phyloP scores from a whole-genome alignment of 2,113 vertebrate species.

The Labrus mixtus region DNA sequence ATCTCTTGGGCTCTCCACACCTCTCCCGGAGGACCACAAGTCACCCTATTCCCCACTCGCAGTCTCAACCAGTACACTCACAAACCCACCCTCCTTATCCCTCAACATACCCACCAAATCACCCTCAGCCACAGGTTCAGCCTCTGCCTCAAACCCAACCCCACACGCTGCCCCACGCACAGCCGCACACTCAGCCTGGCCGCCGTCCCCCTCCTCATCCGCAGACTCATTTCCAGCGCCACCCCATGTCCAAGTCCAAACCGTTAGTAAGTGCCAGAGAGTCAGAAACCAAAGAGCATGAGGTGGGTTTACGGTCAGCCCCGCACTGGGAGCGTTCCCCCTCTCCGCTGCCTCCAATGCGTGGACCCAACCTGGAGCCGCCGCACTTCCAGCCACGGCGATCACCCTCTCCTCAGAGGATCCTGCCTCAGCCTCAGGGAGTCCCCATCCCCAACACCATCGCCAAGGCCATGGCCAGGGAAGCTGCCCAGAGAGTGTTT shows the following conservation, averaged over 20 bases:
- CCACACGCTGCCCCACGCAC: constrained; percentile 76
- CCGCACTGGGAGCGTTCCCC: constrained; percentile 90
- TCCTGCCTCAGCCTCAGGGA: constrained; percentile 97
- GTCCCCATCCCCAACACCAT: constrained; percentile 90
- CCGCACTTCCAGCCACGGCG: constrained; percentile 85
- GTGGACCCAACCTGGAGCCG: constrained; percentile 87
- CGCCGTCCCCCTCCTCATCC: constrained; percentile 84
- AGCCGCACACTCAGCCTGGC: constrained; percentile 73
- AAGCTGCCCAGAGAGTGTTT: constrained; percentile 92
- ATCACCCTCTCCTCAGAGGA: constrained; percentile 94
- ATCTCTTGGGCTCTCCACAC: constrained; percentile 90
- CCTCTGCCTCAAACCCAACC: constrained; percentile 69
- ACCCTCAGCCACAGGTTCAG: constrained; percentile 85
- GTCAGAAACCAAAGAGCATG: constrained; percentile 94
- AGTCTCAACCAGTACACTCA: constrained; percentile 65
- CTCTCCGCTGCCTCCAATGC: constrained; percentile 80
- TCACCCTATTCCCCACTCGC: constrained; percentile 53
- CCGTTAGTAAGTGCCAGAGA: constrained; percentile 92
- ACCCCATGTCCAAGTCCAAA: constrained; percentile 88
- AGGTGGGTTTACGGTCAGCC: constrained; percentile 79
- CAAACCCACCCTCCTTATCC: constrained; percentile 72
- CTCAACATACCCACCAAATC: constrained; percentile 85
- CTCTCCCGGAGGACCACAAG: constrained; percentile 80
- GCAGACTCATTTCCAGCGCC: constrained; percentile 81
- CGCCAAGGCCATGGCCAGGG: constrained; percentile 97